Evolutionary conservation across 2,113 vertebrate genomes (phyloP).

Genomic region (Stercorarius parasiticus): DNA sequence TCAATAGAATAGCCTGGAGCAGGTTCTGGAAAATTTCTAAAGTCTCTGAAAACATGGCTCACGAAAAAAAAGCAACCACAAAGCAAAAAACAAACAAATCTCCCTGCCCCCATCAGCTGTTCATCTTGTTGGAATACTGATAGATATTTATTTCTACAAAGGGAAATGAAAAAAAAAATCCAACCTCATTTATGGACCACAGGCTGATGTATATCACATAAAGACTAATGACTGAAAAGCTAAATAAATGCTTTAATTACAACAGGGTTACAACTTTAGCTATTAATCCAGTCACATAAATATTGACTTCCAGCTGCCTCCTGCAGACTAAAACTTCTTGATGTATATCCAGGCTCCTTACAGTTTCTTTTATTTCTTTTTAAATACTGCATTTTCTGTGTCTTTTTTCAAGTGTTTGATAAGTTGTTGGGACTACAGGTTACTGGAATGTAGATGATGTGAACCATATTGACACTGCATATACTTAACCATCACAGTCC

Average conservation of each 20-base stretch:
- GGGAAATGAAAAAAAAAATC: neutral
- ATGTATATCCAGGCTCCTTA: neutral
- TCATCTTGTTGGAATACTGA: neutral
- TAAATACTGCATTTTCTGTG: neutral
- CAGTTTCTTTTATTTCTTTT: neutral
- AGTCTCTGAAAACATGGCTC: conserved; percentile 18
- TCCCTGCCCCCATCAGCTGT: neutral
- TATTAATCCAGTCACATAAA: neutral
- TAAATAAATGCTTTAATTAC: neutral
- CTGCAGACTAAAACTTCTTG: neutral
- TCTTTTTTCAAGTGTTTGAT: neutral
- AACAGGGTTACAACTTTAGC: neutral
- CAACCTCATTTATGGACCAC: neutral
- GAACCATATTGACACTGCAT: neutral
- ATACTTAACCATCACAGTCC: neutral
- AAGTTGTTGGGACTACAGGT: neutral
- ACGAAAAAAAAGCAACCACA: neutral
- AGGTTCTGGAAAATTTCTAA: conserved; percentile 52
- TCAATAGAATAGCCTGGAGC: conserved; percentile 42
- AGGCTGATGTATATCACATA: neutral
- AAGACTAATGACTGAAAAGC: neutral
- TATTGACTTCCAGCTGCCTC: neutral
- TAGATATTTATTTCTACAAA: neutral
- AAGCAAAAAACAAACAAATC: neutral
- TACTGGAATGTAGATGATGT: neutral